Evolutionary conservation across 1,140 invertebrate species (phyloP).

Genomic region (Spodoptera litura): DNA sequence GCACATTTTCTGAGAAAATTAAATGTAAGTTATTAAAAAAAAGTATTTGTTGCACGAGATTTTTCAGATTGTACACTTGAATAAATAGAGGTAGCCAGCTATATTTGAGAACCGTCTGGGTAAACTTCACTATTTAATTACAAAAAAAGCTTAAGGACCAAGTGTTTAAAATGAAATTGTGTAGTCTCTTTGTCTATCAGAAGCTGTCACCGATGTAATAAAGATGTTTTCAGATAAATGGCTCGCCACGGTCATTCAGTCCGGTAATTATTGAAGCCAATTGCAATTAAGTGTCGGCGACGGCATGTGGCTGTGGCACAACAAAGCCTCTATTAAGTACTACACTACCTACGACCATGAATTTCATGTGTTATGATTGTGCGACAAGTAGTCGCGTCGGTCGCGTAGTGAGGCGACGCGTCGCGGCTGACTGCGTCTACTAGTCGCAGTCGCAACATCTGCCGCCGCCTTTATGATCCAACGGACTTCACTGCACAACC

Average conservation of each 20-base stretch:
- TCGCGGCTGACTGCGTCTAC: conserved; percentile 2
- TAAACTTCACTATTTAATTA: neutral
- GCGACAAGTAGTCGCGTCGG: conserved; percentile 14
- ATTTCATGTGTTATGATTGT: conserved; percentile 66
- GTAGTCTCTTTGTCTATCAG: conserved; percentile 12
- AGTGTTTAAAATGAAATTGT: neutral
- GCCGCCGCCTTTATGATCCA: conserved; percentile 47
- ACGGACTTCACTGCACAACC: conserved; percentile 12
- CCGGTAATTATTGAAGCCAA: conserved; percentile 63
- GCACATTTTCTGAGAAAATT: neutral
- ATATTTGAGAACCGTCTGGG: neutral
- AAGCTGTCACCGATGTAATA: conserved; percentile 25
- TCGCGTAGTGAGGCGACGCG: neutral
- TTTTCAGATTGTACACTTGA: neutral
- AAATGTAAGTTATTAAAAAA: neutral
- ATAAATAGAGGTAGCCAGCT: neutral
- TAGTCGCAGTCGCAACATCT: conserved; percentile 63
- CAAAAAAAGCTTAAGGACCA: conserved; percentile 54
- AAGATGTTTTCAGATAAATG: conserved; percentile 59
- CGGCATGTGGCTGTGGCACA: conserved; percentile 60
- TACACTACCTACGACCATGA: conserved; percentile 49
- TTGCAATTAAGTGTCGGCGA: conserved; percentile 59
- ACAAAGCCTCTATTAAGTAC: conserved; percentile 61
- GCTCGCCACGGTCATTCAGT: conserved; percentile 45
- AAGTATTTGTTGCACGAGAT: conserved; percentile 5